phyloP scores from a whole-genome alignment of 2,888 invertebrate species.

The Meteorus cinctellus region DNA sequence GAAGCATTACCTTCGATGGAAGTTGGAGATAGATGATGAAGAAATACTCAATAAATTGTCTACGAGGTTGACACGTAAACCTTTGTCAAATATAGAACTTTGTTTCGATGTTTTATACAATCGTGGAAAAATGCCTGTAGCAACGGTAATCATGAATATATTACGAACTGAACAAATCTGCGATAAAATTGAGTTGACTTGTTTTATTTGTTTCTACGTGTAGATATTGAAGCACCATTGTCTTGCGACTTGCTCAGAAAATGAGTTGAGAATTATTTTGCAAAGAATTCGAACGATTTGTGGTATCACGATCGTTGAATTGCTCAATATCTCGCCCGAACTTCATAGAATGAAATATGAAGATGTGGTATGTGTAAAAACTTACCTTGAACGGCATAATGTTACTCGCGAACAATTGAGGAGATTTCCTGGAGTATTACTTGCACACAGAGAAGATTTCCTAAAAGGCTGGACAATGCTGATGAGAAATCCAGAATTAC shows the following conservation, averaged over 20 bases:
- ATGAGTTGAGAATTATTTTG: slow-evolving; percentile 77
- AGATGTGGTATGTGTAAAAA: slow-evolving; percentile 75
- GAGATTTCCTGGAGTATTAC: slow-evolving; percentile 77
- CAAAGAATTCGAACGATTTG: slow-evolving; percentile 75
- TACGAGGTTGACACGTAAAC: slow-evolving; percentile 70
- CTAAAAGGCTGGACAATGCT: slow-evolving; percentile 77
- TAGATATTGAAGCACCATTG: slow-evolving; percentile 78
- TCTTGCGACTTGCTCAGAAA: slow-evolving; percentile 77
- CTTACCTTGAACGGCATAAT: slow-evolving; percentile 74
- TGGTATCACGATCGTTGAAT: slow-evolving; percentile 76
- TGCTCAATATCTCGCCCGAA: slow-evolving; percentile 77
- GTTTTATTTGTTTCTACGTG: slow-evolving; percentile 20
- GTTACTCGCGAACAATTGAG: slow-evolving; percentile 76
- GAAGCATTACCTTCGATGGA: slow-evolving; percentile 68
- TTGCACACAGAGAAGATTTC: slow-evolving; percentile 77
- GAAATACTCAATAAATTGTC: slow-evolving; percentile 69
- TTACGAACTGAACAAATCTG: slow-evolving; percentile 14
- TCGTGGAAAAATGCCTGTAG: slow-evolving; percentile 76
- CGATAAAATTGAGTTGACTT: slow-evolving; percentile 23
- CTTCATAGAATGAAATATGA: slow-evolving; percentile 78
- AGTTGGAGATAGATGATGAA: slow-evolving; percentile 71
- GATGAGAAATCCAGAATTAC: slow-evolving; percentile 77
- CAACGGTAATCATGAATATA: slow-evolving; percentile 59
- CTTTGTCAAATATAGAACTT: slow-evolving; percentile 75
- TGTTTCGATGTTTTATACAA: slow-evolving; percentile 76